Evolutionary conservation across 30 jellyfish, hydroid and myxozoan species (phyloP), one percentile per base, ranked within the genome.

Genomic region (Pseudorhiza aurosa): DNA sequence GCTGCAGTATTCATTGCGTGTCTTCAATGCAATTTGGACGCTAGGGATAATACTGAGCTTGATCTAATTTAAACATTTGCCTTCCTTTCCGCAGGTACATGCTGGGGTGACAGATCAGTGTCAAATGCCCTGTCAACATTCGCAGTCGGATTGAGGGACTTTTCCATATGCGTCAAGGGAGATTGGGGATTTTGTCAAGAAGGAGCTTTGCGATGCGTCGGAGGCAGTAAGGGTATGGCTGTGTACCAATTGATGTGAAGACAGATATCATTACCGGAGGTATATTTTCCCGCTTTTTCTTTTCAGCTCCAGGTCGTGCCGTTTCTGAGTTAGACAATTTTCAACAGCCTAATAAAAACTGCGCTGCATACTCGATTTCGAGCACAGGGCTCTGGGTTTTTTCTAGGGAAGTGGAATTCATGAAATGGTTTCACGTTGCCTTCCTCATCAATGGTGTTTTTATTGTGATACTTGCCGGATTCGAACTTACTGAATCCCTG

Each of bases 61-160:
- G 7, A 39, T 7, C 50, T 39, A 39, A 39, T 5, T 5, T 39
- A 12, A 12, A 5, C 50, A 39, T 5, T 39, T 39, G 7, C 12
- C 12, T 12, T 7, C 50, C 50, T 5, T 39, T 39, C 12, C 12
- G 12, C 12, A 7, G 10, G 50, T 39, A 39, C 12, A 36, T 53
- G 67, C 14, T 53, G 35, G 67, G 67, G 67, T 18, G 67, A 53
- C 8, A 53, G 24, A 53, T 53, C 67, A 1, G 67, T 53, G 37
- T 15, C 67, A 15, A 53, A 53, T 53, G 67, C 67, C 1, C 36
- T 53, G 6, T 53, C 67, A 21, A 21, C 67, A 18, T 53, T 12
- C 35, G 37, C 67, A 21, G 36, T 6, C 22, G 9, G 67, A 18
- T n/a, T 15, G 67, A 33, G 67, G 10, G 67, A 53, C 14, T 53